phyloP scores from a whole-genome alignment of 1,140 invertebrate species.

The Trichogramma pretiosum region DNA sequence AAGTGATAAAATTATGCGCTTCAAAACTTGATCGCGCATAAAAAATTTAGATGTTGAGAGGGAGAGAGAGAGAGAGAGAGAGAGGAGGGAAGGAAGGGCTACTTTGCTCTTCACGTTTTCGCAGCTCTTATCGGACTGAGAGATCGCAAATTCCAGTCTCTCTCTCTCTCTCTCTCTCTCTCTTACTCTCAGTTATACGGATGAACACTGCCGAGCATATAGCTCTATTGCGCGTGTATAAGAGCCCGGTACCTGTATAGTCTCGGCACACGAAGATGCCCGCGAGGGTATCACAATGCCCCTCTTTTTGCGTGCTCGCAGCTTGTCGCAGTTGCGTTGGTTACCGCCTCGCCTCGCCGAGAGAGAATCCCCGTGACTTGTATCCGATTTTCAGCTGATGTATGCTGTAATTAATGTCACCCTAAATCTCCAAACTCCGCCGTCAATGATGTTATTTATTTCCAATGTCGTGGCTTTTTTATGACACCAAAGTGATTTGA shows the following conservation, averaged over 20 bases:
- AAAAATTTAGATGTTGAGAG: constrained; percentile 2
- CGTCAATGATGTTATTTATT: constrained; percentile 9
- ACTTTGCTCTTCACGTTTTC: constrained; percentile 1
- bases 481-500: too few species aligned
- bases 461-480: not conserved
- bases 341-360: constrained; percentile 20
- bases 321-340: too few species aligned
- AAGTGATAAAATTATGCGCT: too few species aligned
- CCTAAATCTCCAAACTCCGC: constrained; percentile 2
- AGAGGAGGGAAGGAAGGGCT: too few species aligned
- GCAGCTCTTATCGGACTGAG: not conserved
- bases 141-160: constrained; percentile 6
- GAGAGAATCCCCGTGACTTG: not conserved
- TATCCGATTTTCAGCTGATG: constrained; percentile 4
- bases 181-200: too few species aligned
- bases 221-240: not conserved
- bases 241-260: too few species aligned
- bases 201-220: not conserved
- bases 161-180: too few species aligned
- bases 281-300: not conserved
- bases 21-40: not conserved
- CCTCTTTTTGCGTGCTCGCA: constrained; percentile 15
- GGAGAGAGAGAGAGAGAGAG: too few species aligned
- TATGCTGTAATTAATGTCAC: constrained; percentile 7
- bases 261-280: too few species aligned